phyloP scores from a whole-genome alignment of 2,888 invertebrate species.

The Melitaea athalia region DNA sequence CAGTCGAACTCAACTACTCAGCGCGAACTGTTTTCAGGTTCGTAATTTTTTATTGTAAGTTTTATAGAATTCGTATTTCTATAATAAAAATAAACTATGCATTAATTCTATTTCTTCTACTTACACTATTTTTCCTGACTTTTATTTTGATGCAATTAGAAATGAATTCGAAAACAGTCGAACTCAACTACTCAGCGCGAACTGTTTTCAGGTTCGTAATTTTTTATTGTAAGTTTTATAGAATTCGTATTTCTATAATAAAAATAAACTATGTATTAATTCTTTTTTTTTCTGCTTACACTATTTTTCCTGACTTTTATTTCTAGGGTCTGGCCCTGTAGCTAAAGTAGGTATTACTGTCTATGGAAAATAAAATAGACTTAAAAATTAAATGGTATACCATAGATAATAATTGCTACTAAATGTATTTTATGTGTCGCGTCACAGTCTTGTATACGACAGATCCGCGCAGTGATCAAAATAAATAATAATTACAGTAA shows the following conservation, averaged over 20 bases:
- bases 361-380: too few relatives aligned
- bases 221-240: neutral
- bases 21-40: slow-evolving; percentile 65
- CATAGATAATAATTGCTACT: too few relatives aligned
- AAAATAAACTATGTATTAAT: neutral
- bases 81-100: neutral
- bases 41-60: slow-evolving; percentile 32
- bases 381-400: too few relatives aligned
- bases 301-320: too few relatives aligned
- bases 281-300: neutral
- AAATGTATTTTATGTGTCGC: too few relatives aligned
- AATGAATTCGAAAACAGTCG: slow-evolving; percentile 81
- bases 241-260: neutral
- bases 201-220: slow-evolving; percentile 67
- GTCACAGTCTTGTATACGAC: too few relatives aligned
- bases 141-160: slow-evolving; percentile 83
- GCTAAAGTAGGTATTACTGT: too few relatives aligned
- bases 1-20: slow-evolving; percentile 50
- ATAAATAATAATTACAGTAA: too few relatives aligned
- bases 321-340: too few relatives aligned
- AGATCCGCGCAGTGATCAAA: too few relatives aligned
- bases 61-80: neutral
- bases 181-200: slow-evolving; percentile 46
- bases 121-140: too few relatives aligned
- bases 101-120: neutral